phyloP scores from a whole-genome alignment of 2,113 vertebrate genomes.

The Illadopsis cleaveri region DNA sequence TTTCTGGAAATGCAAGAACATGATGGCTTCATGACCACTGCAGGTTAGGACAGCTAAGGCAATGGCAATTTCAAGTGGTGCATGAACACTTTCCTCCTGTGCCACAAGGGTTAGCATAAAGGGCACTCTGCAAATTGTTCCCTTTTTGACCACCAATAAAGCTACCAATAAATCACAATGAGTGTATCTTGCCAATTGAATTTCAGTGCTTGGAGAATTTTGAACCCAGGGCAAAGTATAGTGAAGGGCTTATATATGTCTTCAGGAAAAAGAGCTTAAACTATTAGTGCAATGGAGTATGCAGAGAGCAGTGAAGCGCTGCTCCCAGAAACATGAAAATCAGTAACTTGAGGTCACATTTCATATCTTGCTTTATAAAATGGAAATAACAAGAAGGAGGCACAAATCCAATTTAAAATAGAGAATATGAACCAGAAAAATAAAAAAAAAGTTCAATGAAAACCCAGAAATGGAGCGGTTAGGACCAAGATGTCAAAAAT shows the following conservation, averaged over 20 bases:
- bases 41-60: not conserved
- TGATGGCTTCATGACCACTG: not conserved
- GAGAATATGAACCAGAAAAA: not conserved
- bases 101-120: not conserved
- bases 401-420: not conserved
- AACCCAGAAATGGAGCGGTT: not conserved
- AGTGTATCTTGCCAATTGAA: not conserved
- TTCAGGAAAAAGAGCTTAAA: conserved; percentile 15
- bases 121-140: not conserved
- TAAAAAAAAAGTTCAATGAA: not conserved
- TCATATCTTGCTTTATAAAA: not conserved
- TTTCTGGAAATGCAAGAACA: not conserved
- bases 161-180: not conserved
- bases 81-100: not conserved
- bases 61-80: not conserved
- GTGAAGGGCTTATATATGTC: not conserved
- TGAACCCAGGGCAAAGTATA: not conserved
- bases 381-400: not conserved
- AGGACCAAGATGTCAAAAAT: not conserved
- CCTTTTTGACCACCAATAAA: not conserved
- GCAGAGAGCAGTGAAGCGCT: not conserved
- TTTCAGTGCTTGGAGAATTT: not conserved
- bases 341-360: conserved; percentile 4
- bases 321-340: not conserved
- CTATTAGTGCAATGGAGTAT: conserved; percentile 15